Conservation (phyloP, 2,797 vertebrate genomes). For the Aselliscus stoliczkanus region DNA sequence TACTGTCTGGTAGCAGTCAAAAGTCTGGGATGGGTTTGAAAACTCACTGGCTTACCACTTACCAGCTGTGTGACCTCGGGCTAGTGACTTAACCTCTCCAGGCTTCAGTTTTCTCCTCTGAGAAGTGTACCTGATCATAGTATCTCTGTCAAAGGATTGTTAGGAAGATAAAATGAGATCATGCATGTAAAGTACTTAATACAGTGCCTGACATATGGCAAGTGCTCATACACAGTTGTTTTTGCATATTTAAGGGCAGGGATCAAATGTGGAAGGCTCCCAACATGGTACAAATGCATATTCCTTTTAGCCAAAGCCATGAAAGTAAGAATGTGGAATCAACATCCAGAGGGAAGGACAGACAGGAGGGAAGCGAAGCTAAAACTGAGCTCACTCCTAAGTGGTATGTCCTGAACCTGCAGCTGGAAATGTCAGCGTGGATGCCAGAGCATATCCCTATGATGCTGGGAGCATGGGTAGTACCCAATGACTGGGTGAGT, state of each 20-base stretch:
- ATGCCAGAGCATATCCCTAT: not conserved
- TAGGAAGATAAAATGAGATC: conserved; percentile 29
- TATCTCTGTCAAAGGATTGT: not conserved
- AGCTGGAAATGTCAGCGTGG: not conserved
- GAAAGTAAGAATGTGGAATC: not conserved
- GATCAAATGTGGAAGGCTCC: not conserved
- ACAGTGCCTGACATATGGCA: not conserved
- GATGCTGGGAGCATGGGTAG: not conserved
- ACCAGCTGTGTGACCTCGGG: not conserved
- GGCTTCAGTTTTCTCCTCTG: not conserved
- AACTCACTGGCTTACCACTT: not conserved
- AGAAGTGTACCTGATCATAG: not conserved
- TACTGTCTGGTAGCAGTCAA: not conserved
- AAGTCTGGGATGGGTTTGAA: not conserved
- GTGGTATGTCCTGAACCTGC: not conserved
- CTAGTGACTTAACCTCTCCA: not conserved
- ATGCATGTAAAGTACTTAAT: not conserved
- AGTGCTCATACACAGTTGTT: not conserved
- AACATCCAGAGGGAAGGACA: not conserved
- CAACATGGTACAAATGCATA: not conserved
- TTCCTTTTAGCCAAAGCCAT: not conserved
- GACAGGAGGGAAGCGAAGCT: not conserved
- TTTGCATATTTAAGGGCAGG: not conserved
- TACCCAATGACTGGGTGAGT: not conserved
- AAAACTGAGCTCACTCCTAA: not conserved